Percentiles rank a stretch among this genome's conserved stretches.
phyloP scores from a whole-genome alignment of 2,797 vertebrate species.

The Hypotaenidia philippensis region DNA sequence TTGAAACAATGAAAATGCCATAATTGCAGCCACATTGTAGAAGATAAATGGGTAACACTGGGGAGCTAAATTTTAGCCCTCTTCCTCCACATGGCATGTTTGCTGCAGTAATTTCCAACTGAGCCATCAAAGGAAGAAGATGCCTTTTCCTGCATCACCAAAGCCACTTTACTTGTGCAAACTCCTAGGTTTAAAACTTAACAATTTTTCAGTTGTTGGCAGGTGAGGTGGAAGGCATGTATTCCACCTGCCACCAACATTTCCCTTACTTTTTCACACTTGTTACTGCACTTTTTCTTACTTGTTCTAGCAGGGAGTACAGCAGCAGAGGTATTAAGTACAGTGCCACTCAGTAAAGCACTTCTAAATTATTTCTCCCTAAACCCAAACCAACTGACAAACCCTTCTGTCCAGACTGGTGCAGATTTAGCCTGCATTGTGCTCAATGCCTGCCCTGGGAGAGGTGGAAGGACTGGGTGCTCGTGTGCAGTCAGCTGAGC shows the following conservation, averaged over 20 bases:
- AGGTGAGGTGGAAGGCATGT: constrained; percentile 23
- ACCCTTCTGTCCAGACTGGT: neutral
- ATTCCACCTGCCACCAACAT: neutral
- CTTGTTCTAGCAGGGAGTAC: neutral
- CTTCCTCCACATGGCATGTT: constrained; percentile 48
- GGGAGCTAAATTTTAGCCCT: constrained; percentile 34
- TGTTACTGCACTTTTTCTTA: neutral
- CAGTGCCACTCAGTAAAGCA: constrained; percentile 30
- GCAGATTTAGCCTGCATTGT: neutral
- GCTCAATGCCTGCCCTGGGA: neutral
- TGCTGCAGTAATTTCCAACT: constrained; percentile 46
- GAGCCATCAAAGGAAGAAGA: constrained; percentile 40
- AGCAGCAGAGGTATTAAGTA: neutral
- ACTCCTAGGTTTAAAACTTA: constrained; percentile 7
- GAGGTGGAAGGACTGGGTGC: neutral
- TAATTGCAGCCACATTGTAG: constrained; percentile 54
- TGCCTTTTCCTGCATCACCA: constrained; percentile 51
- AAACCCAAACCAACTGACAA: constrained; percentile 21
- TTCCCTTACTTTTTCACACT: neutral
- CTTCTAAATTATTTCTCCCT: constrained; percentile 22
- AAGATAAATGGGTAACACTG: constrained; percentile 49
- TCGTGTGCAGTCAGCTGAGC: neutral
- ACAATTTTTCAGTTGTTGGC: neutral
- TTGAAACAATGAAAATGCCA: constrained; percentile 44
- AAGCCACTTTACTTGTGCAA: constrained; percentile 24